Evolutionary conservation across 64 coral and sea anemone genomes (phyloP).

Genomic region (Pachyseris speciosa): DNA sequence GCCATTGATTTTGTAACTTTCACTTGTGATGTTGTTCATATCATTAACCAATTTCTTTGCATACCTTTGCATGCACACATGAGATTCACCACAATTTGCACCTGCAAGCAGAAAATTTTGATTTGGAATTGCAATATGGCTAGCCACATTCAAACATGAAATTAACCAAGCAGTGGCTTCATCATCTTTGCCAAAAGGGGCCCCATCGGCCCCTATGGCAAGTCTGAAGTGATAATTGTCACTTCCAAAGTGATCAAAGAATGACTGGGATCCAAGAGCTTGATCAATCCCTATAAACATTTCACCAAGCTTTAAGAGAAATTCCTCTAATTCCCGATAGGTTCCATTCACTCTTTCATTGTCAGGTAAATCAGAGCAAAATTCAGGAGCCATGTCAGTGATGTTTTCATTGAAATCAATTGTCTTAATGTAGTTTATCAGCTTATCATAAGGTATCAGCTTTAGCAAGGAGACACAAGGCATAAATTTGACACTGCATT

Average conservation of each 20-base stretch:
- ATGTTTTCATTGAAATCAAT: constrained; percentile 29
- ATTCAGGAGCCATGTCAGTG: constrained; percentile 5
- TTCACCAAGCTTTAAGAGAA: neutral
- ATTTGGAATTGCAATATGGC: constrained; percentile 46
- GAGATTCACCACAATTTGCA: neutral
- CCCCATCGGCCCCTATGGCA: no score
- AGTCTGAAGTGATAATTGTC: constrained; percentile 28
- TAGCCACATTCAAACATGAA: constrained; percentile 50
- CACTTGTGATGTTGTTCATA: neutral
- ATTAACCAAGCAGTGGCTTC: constrained; percentile 34
- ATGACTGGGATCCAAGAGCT: constrained; percentile 28
- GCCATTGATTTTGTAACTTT: constrained; percentile 1
- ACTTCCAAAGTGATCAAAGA: neutral
- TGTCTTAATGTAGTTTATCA: constrained; percentile 19
- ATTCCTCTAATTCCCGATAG: constrained; percentile 18
- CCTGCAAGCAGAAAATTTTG: constrained; percentile 24
- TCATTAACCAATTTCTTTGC: constrained; percentile 23
- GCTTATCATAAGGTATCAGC: constrained; percentile 39
- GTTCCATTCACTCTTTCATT: constrained; percentile 10
- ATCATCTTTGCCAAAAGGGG: constrained; percentile 33
- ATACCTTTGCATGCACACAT: neutral
- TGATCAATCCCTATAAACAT: constrained; percentile 50
- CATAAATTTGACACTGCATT: constrained; percentile 24
- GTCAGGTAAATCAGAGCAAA: constrained; percentile 21
- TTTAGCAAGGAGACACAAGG: constrained; percentile 7